phyloP scores from a whole-genome alignment of 1,140 invertebrate genomes.

The Xylocopa sonorina region DNA sequence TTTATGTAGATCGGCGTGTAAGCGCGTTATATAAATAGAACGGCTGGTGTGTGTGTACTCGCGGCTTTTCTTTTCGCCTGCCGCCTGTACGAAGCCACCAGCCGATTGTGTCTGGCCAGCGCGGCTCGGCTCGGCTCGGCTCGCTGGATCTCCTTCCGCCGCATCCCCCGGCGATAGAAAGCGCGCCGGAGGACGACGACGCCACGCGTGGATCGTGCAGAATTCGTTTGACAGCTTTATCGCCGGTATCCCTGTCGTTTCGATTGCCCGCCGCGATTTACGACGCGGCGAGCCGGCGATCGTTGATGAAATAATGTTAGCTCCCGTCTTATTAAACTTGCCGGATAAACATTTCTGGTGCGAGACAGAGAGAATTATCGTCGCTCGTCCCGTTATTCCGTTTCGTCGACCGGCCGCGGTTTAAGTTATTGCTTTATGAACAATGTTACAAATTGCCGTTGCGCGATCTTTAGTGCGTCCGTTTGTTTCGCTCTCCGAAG shows the following conservation, averaged over 20 bases:
- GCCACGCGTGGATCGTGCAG: not conserved
- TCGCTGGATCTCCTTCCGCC: conserved; percentile 13
- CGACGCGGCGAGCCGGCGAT: not conserved
- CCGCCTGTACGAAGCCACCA: conserved; percentile 15
- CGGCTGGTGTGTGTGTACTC: not conserved
- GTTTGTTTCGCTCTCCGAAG: no score
- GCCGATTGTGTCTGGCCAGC: conserved; percentile 46
- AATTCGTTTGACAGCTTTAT: conserved; percentile 14
- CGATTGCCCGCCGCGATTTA: not conserved
- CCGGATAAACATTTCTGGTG: not conserved
- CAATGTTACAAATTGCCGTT: no score
- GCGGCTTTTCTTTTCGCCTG: conserved; percentile 44
- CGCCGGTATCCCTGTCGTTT: conserved; percentile 3
- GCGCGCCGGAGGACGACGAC: not conserved
- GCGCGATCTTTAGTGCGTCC: no score
- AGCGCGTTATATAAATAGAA: conserved; percentile 61
- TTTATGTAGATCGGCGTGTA: conserved; percentile 59
- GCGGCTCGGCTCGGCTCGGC: no score
- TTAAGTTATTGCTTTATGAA: no score
- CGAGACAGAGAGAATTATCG: no score
- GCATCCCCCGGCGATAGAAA: not conserved
- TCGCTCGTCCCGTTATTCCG: no score
- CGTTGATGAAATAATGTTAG: not conserved
- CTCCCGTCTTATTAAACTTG: not conserved
- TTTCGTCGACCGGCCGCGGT: no score